Base-by-base conservation (phyloP, 1,140 invertebrate genomes). In the Bombus difficillimus region DNA sequence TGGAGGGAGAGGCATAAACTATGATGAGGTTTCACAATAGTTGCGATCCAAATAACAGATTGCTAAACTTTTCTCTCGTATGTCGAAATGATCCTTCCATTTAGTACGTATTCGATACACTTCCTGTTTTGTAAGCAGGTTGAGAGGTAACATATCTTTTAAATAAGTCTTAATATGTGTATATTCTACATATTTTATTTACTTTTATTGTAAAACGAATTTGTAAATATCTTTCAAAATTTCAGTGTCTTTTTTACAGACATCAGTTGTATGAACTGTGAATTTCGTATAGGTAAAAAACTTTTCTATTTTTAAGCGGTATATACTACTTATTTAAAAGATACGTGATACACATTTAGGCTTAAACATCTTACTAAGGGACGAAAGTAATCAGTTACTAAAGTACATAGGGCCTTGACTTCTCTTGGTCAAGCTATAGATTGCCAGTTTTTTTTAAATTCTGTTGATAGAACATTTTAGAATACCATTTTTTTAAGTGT, bases 61-160 rank as follows among this genome's bases (percentile, higher is more conserved):
- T 69, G 76, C 62, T 59, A 79, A 88, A 32, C 76, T 71, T 90
- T 77, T 87, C 32, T 90, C 83, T 90, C 28, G 28, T 66, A 64
- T 32, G 66, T 79, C 41, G n/a, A 43, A 90, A 90, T 41, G 74
- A 87, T 83, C 78, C 76, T 84, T 85, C 53, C 80, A 88, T 88
- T 90, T 86, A 83, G 72, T 87, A 81, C 28, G 32, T 89, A 74
- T 72, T 83, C 32, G 22, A 76, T 75, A 43, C 76, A 53, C 32
- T 71, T 69, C 81, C 76, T 81, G 76, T 66, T 41, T 86, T 28
- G n/a, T 39, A 57, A 69, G 22, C 73, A 71, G 79, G 25, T 32
- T 47, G 43, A 62, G 28, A 39, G 66, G 59, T 68, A 43, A 59
- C 75, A 41, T 86, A 79, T 85, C 82, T 87, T 87, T 79, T 74